Evolutionary conservation across 2,113 vertebrate genomes (phyloP), one percentile per base, ranked within the genome.

Genomic region (Ailurus styani): DNA sequence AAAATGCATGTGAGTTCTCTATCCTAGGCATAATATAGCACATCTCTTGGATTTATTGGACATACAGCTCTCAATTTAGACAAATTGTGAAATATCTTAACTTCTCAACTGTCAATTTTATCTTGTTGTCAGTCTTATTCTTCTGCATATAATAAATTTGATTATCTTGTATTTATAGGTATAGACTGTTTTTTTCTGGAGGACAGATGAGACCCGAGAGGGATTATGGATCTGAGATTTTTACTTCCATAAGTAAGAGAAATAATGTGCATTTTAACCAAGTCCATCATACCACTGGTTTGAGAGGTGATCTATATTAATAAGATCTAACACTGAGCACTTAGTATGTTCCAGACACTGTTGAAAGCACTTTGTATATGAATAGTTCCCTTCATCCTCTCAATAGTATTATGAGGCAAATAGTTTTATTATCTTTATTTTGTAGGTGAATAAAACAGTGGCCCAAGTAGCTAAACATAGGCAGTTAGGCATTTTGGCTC

Each of bases 361-460:
- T 52, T 77, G 1, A 82, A 77, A 90, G 52, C 25, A 42, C 8
- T 64, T 78, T 60, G 37, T 31, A 66, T 70, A 88, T n/a, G n/a
- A 78, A 29, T 29, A 92, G 6, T 12, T 77, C 31, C n/a, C 78
- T 89, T 62, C 70, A 54, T 91, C 6, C 31, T 75, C 11, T 85
- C 42, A 68, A 6, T 45, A 91, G 57, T 88, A 45, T 37, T 72
- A 40, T 31, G 31, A 90, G n/a, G 34, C 42, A 93, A 81, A 31
- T 75, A 14, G 5, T 93, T 95, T 62, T 81, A 81, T 90, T 91
- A 68, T 73, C 95, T 95, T 90, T 23, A 81, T 79, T 93, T 95
- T 91, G 31, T n/a, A 81, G 27, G 18, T 54, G n/a, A 81, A 34
- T 45, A 45, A 95, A 89, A 54, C n/a, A 88, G 54, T 73, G 50